Conservation (phyloP, 1,140 invertebrate species). For the Augochlora pura region DNA sequence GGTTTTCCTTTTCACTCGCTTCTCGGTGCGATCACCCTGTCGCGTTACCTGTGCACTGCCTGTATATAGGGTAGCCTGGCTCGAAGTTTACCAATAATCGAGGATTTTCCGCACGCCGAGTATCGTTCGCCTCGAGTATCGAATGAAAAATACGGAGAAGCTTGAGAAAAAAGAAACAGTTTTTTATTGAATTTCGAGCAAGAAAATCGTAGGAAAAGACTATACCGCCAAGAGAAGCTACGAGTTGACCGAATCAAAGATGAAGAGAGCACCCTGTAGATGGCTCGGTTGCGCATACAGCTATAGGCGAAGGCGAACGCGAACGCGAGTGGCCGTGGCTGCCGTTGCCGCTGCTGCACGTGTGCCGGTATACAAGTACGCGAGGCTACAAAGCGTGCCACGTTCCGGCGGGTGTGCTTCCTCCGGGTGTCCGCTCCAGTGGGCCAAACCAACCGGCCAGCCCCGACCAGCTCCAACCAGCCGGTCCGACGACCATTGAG, state of each 20-base stretch:
- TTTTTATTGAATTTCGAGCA: too few species aligned
- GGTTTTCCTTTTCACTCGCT: constrained; percentile 40
- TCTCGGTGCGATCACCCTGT: constrained; percentile 55
- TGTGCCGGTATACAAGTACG: constrained; percentile 57
- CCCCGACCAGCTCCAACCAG: constrained; percentile 69
- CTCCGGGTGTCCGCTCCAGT: constrained; percentile 80
- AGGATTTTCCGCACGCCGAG: too few species aligned
- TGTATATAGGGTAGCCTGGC: constrained; percentile 26
- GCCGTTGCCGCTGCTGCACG: constrained; percentile 52
- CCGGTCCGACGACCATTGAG: constrained; percentile 71
- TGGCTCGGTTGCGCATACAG: constrained; percentile 26
- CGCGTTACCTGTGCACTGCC: neutral
- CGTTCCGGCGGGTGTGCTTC: constrained; percentile 79
- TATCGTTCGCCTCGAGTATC: too few species aligned
- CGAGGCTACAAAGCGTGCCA: constrained; percentile 78
- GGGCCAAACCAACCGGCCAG: constrained; percentile 79
- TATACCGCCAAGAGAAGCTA: too few species aligned
- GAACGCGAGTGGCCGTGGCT: constrained; percentile 30
- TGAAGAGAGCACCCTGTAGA: constrained; percentile 39
- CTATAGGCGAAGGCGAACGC: neutral
- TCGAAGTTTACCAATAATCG: too few species aligned
- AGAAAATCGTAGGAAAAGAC: too few species aligned
- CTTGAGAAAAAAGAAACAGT: too few species aligned
- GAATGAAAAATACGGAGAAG: too few species aligned
- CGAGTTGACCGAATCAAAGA: neutral